Base-by-base conservation (phyloP, 2,888 invertebrate species). In the Aspidiotus destructor region DNA sequence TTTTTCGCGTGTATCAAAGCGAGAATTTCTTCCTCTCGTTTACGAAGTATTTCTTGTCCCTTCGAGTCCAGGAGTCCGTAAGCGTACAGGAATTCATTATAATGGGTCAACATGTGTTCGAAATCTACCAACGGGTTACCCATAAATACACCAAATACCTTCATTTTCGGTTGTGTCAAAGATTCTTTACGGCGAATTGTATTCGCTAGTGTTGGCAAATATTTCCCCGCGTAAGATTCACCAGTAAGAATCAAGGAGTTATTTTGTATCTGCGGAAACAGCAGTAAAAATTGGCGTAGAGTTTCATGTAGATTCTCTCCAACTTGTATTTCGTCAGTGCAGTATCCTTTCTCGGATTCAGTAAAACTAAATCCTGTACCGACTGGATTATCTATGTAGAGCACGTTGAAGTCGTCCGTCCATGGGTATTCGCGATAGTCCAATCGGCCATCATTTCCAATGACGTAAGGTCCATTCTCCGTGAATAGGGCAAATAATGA, bases 361-460 rank as follows among this genome's bases (percentile, higher is more conserved):
- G 86, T 85, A 74, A 83, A 86, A 74, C 85, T 86, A 74, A 84
- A 86, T 0, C 86, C 86, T 55, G 80, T 78, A 1, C 85, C 84
- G 0, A 84, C 85, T 5, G 86, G 86, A 72, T 84, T 85, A 73
- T 86, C 86, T 70, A 86, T 82, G 74, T 82, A 86, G 52, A 86
- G 77, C 60, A 86, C 75, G 71, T 84, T 82, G 73, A 81, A 79
- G 28, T 81, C 79, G 7, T 80, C 74, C 40, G 82, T 82, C 85
- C 85, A 86, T 41, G 83, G 79, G 71, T 81, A 78, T 69, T 82
- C 77, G 70, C 83, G 75, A 11, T 63, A 16, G n/a, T 15, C 9
- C 41, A 63, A 57, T 8, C 77, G 28, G 5, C 28, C 28, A 5
- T 28, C 28, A 28, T 28, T 5, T 13, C 11, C 11, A 28, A 78